Base-by-base conservation (phyloP, 2,797 vertebrate species). In the Schizothorax lantsangensis region DNA sequence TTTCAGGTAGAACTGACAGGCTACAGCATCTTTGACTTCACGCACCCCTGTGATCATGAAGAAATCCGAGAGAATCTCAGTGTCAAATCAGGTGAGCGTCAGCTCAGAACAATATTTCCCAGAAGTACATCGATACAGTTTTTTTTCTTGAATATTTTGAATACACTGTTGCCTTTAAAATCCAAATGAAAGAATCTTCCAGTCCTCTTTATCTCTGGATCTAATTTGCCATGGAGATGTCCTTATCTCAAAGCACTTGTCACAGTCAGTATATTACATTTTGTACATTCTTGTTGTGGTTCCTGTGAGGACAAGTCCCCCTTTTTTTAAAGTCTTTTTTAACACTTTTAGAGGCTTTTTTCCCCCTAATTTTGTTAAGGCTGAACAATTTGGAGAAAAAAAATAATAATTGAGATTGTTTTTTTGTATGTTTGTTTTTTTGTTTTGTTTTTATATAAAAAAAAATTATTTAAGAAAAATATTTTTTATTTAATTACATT, bases 1-100 rank as follows among this genome's bases (percentile, higher is more conserved):
- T 14, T 19, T 73, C 88, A 97, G 97, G 96, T 97, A 90, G 97
- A 97, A 85, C 92, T 97, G 86, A 97, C 95, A 84, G 97, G 97
- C 91, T 96, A 97, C 88, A 97, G 96, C 87, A 96, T 97, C 93
- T 97, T 96, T 93, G 97, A 97, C 91, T 97, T 97, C 90, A 97
- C 96, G 89, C 97, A 97, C 75, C 97, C 97, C 62, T 97, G 96
- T 86, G 96, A 97, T 90, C 97, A 97, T 0, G 96, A 97, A 89
- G 96, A 97, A 93, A 97, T 97, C 81, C 90, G 95, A 88, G 96
- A 97, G 90, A 97, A 96, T 91, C 93, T 97, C 89, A 96, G 93
- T 84, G 88, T 96, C 86, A 96, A 96, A 94, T 93, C 92, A 79
- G 91, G 91, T 89, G 79, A 68, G 84, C 6, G 26, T 59, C 6